Percentiles rank a stretch among this genome's conserved stretches.
Conservation (phyloP, 2,888 invertebrate species). For the Drosophila ustulata region DNA sequence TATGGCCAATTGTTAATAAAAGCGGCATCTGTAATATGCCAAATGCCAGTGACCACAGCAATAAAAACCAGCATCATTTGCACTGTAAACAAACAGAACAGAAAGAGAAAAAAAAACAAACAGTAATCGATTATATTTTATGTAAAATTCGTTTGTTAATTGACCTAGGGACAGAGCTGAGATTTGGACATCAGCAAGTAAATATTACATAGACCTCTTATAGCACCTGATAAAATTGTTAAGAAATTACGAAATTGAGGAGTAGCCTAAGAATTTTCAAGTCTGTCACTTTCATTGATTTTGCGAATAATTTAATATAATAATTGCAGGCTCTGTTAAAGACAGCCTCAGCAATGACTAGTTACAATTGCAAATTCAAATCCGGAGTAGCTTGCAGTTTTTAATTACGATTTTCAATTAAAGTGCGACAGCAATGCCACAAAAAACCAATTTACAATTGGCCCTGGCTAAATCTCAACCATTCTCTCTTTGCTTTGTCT, state of each 20-base stretch:
- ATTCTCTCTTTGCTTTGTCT: slow-evolving; percentile 32
- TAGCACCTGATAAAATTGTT: no score
- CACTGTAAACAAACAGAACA: slow-evolving; percentile 21
- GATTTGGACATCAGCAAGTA: no score
- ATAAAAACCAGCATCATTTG: slow-evolving; percentile 52
- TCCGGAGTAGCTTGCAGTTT: slow-evolving; percentile 65
- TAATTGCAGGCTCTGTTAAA: not conserved
- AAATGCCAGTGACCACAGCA: slow-evolving; percentile 46
- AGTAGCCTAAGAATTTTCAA: no score
- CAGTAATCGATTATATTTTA: slow-evolving; percentile 10
- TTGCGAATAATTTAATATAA: not conserved
- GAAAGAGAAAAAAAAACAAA: not conserved
- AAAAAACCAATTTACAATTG: slow-evolving; percentile 77
- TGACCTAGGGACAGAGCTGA: not conserved
- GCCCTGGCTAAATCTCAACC: slow-evolving; percentile 39
- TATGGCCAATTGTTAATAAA: slow-evolving; percentile 50
- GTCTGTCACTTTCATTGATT: no score
- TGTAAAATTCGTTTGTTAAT: not conserved
- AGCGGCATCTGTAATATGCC: slow-evolving; percentile 26
- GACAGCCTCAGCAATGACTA: slow-evolving; percentile 11
- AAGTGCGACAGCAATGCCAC: slow-evolving; percentile 62
- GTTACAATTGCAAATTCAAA: slow-evolving; percentile 36
- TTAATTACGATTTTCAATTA: slow-evolving; percentile 83
- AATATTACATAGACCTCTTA: no score
- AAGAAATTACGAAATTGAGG: no score